These are phyloP conservation scores for Nebria salina DNA, from an alignment of 2,888 invertebrate genomes.

Conservation along the genomic window DNA sequence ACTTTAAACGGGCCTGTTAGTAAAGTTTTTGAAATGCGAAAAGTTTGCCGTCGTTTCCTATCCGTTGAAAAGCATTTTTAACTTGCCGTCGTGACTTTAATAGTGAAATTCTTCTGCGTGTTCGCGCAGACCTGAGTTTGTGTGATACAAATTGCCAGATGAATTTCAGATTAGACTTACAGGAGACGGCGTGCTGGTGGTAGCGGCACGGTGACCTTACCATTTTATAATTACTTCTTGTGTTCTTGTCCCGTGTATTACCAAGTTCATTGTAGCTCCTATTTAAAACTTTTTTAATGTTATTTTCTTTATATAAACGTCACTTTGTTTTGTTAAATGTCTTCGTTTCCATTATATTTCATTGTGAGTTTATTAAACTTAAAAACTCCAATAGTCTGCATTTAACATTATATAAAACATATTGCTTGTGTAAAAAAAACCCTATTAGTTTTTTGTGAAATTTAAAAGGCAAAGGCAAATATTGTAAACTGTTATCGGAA, in stretches of 20 bases:
- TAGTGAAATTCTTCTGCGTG: conserved; percentile 38
- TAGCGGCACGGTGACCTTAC: background rate
- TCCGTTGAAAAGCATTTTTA: conserved; percentile 40
- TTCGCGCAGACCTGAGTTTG: conserved; percentile 10
- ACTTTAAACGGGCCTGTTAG: conserved; percentile 32
- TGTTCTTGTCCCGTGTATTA: background rate
- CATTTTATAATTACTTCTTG: conserved; percentile 9
- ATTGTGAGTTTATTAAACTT: background rate
- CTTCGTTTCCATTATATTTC: background rate
- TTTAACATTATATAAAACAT: background rate
- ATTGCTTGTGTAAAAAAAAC: no score
- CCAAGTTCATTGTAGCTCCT: background rate
- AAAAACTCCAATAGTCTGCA: background rate
- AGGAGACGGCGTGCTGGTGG: background rate
- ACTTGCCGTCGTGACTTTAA: conserved; percentile 38
- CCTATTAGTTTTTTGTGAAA: no score
- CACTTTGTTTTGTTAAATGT: background rate
- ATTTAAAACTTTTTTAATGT: background rate
- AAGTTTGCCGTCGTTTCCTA: background rate
- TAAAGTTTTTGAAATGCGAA: conserved; percentile 17
- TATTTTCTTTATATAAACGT: background rate
- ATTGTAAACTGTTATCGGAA: no score
- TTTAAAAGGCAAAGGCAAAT: no score
- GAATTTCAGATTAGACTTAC: conserved; percentile 29
- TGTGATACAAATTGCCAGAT: conserved; percentile 39